phyloP scores from a whole-genome alignment of 2,888 invertebrate genomes.

The Scaeva pyrastri region DNA sequence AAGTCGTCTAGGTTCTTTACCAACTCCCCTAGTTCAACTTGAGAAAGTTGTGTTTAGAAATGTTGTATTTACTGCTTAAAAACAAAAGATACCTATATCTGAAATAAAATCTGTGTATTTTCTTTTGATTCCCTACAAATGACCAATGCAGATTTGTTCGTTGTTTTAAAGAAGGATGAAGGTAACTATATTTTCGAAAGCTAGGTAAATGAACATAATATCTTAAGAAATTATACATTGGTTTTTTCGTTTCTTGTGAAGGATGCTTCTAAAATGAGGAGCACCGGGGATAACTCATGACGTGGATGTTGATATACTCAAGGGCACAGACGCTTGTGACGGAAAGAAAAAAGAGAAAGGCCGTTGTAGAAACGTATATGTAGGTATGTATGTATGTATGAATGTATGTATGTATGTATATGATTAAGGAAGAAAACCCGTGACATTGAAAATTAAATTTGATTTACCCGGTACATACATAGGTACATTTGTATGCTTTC shows the following conservation, averaged over 20 bases:
- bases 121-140: too few species aligned
- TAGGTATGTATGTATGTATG: neutral
- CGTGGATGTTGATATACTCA: neutral
- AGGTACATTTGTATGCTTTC: neutral
- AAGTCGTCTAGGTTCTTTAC: too few species aligned
- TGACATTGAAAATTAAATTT: conserved; percentile 65
- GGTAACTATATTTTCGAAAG: too few species aligned
- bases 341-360: neutral
- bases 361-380: neutral
- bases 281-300: neutral
- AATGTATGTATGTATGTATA: neutral
- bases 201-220: too few species aligned
- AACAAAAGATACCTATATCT: too few species aligned
- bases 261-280: neutral
- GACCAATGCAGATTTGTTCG: too few species aligned
- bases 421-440: conserved; percentile 15
- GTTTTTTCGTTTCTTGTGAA: neutral
- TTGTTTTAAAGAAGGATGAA: too few species aligned
- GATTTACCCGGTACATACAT: neutral
- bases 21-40: too few species aligned
- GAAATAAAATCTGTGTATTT: too few species aligned
- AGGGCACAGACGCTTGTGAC: conserved; percentile 4
- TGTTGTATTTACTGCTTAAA: too few species aligned
- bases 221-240: neutral
- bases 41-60: too few species aligned